Evolutionary conservation across 1,140 invertebrate species (phyloP).

Genomic region (Meloidogyne floridensis): DNA sequence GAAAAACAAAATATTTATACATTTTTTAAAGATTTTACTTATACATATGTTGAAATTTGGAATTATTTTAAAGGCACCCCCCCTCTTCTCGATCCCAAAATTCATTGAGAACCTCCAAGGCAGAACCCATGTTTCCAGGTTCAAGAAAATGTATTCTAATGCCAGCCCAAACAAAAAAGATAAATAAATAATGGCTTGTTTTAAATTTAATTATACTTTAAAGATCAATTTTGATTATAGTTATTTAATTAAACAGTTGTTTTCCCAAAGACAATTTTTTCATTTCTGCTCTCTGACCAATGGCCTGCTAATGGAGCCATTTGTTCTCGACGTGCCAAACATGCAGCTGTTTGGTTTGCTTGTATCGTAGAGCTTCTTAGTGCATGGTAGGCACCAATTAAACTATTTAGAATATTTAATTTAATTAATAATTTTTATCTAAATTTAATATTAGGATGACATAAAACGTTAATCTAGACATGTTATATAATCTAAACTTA

Average conservation of each 20-base stretch:
- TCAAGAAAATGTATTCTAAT: too few species aligned
- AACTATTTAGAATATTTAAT: neutral
- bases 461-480: too few species aligned
- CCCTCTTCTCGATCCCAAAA: too few species aligned
- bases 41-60: too few species aligned
- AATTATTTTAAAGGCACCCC: too few species aligned
- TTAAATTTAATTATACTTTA: neutral
- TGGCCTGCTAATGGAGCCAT: constrained; percentile 18
- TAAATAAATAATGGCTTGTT: neutral
- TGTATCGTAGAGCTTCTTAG: constrained; percentile 19
- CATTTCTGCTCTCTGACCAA: neutral
- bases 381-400: constrained; percentile 52
- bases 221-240: neutral
- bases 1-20: too few species aligned
- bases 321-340: constrained; percentile 21
- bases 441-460: neutral
- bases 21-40: too few species aligned
- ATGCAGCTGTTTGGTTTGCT: constrained; percentile 25
- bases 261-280: neutral
- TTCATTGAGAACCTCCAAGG: too few species aligned
- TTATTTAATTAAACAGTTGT: neutral
- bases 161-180: neutral
- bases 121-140: too few species aligned
- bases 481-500: too few species aligned
- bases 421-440: neutral